Conservation (phyloP, 2,888 invertebrate genomes). For the Pristionchus arcanus region DNA sequence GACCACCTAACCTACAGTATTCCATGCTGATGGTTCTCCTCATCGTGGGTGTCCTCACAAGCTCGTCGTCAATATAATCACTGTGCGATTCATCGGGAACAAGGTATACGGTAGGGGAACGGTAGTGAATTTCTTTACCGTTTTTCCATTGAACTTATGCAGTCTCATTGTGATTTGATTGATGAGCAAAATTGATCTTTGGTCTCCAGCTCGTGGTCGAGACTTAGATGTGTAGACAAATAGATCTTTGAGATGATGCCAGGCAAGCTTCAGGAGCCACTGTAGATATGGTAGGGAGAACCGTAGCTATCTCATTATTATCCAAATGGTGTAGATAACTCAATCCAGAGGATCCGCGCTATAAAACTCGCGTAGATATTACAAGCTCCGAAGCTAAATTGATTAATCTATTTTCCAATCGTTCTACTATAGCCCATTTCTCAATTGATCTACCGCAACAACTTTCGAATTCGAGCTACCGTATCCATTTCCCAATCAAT, state of each 20-base stretch:
- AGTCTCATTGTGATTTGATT: neutral
- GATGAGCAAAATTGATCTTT: neutral
- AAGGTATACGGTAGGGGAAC: neutral
- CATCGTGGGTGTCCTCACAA: neutral
- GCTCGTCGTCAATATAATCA: neutral
- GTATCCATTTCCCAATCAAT: neutral
- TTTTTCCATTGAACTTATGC: neutral
- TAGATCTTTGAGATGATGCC: neutral
- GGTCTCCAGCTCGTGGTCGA: neutral
- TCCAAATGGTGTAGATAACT: neutral
- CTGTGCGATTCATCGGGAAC: neutral
- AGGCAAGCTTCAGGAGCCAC: neutral
- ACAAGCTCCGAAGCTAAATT: too few relatives aligned
- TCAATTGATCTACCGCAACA: too few relatives aligned
- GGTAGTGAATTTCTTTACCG: neutral
- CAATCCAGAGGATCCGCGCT: too few relatives aligned
- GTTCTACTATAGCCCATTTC: too few relatives aligned
- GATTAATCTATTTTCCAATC: too few relatives aligned
- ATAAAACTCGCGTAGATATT: too few relatives aligned
- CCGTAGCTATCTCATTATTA: too few relatives aligned
- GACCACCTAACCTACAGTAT: too few relatives aligned
- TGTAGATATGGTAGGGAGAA: too few relatives aligned
- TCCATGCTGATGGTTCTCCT: neutral
- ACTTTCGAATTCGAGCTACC: too few relatives aligned
- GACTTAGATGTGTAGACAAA: conserved; percentile 11